A percentile compares a stretch with the other conserved stretches of the same genome.
phyloP scores from a whole-genome alignment of 2,113 vertebrate genomes.

The Labrus mixtus region DNA sequence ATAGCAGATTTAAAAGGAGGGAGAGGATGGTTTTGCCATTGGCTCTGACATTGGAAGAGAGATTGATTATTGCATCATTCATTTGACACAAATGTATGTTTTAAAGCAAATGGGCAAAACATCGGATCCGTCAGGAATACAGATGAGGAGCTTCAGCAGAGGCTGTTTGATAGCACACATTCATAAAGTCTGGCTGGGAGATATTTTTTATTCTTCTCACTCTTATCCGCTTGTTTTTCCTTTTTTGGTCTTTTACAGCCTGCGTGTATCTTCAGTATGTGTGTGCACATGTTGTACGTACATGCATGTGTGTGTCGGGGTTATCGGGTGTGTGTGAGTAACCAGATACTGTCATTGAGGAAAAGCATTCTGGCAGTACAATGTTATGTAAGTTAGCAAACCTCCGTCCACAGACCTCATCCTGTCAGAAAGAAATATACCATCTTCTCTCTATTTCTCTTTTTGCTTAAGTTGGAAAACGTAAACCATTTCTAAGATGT shows the following conservation, averaged over 20 bases:
- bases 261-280: conserved; percentile 2
- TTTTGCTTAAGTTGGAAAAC: too few relatives aligned
- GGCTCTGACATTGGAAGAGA: conserved; percentile 63
- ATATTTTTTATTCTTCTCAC: conserved; percentile 39
- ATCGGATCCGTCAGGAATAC: conserved; percentile 62
- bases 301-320: conserved; percentile 8
- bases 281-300: background rate
- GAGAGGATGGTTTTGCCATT: conserved; percentile 68
- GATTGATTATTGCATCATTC: conserved; percentile 72
- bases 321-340: background rate
- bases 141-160: conserved; percentile 54
- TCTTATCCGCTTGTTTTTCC: conserved; percentile 25
- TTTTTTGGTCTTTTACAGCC: conserved; percentile 11
- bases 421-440: conserved; percentile 1
- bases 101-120: conserved; percentile 70
- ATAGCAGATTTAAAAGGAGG: conserved; percentile 61
- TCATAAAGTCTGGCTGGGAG: conserved; percentile 7
- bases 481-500: too few relatives aligned
- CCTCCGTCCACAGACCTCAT: background rate
- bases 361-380: conserved; percentile 35
- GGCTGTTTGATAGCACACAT: conserved; percentile 29
- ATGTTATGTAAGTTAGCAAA: conserved; percentile 24
- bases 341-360: conserved; percentile 31
- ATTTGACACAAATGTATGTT: conserved; percentile 74
- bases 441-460: too few relatives aligned